Evolutionary conservation across 2,888 invertebrate genomes (phyloP).

Genomic region (Watsonalla binaria): DNA sequence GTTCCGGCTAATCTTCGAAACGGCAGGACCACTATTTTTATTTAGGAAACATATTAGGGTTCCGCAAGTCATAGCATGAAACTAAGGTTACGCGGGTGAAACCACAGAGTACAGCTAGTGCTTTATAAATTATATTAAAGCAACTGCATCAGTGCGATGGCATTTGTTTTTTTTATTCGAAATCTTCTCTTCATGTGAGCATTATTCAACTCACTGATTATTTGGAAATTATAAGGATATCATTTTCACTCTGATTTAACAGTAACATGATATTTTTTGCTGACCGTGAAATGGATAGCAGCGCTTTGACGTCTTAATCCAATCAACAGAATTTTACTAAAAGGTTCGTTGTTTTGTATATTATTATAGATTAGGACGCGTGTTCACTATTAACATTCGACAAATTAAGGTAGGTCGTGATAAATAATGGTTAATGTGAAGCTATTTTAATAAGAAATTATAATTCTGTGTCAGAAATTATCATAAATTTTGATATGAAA

Average conservation of each 20-base stretch:
- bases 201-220: not conserved
- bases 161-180: not conserved
- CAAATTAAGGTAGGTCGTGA: constrained; percentile 63
- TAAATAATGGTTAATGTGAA: constrained; percentile 26
- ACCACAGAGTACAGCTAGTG: too few species aligned
- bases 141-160: too few species aligned
- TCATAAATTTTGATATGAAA: not conserved
- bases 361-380: constrained; percentile 46
- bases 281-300: constrained; percentile 53
- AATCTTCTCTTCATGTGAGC: not conserved
- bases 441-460: not conserved
- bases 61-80: too few species aligned
- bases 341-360: constrained; percentile 43
- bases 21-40: too few species aligned
- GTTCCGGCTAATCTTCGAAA: too few species aligned
- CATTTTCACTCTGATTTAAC: constrained; percentile 30
- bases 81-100: too few species aligned
- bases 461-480: not conserved
- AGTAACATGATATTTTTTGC: constrained; percentile 64
- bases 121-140: too few species aligned
- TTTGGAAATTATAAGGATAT: constrained; percentile 45
- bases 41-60: too few species aligned
- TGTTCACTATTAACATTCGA: constrained; percentile 54
- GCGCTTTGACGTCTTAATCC: constrained; percentile 73
- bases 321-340: constrained; percentile 66